Evolutionary conservation across 2,113 vertebrate species (phyloP).

Genomic region (Paraplagusia blochii): DNA sequence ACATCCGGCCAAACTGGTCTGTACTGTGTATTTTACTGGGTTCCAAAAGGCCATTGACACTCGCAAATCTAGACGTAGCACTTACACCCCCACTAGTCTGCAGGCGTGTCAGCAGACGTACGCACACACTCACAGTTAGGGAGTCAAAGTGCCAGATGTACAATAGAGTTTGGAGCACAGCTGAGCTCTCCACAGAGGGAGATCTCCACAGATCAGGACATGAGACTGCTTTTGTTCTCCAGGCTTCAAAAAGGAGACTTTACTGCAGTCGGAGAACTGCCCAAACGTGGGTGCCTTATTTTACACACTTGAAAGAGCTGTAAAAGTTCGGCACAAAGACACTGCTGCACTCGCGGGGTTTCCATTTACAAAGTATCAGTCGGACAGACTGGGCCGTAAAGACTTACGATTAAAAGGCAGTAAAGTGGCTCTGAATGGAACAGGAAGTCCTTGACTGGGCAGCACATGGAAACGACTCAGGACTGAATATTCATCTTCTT

Average conservation of each 20-base stretch:
- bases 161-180: constrained; percentile 41
- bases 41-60: no score
- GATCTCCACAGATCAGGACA: constrained; percentile 27
- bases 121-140: constrained; percentile 26
- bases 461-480: no score
- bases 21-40: no score
- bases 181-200: constrained; percentile 38
- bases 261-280: constrained; percentile 31
- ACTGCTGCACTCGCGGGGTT: constrained; percentile 1
- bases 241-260: constrained; percentile 58
- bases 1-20: no score
- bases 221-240: constrained; percentile 51
- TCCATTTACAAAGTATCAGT: constrained; percentile 5
- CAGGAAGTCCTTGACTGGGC: no score
- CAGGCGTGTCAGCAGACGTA: constrained; percentile 1
- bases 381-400: background rate
- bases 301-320: constrained; percentile 41
- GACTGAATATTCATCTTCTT: no score
- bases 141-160: constrained; percentile 59
- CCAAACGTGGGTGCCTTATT: constrained; percentile 28
- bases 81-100: constrained; percentile 1
- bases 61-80: background rate
- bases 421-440: no score
- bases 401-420: background rate
- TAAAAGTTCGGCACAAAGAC: constrained; percentile 34